Conservation (phyloP, 2,113 vertebrate genomes). For the Microtus montanus region DNA sequence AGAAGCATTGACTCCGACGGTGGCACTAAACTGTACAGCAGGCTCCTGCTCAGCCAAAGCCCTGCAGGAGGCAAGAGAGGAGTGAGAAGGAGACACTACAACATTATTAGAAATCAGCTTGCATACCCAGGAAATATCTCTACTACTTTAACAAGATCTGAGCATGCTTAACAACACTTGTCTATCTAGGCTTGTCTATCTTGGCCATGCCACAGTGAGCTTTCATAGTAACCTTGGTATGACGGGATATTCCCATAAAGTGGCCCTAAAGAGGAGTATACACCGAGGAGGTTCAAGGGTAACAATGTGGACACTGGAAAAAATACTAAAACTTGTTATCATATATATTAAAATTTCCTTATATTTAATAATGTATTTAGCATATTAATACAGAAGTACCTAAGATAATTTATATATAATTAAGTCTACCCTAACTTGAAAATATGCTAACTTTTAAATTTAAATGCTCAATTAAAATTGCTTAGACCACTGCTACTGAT, state of each 20-base stretch:
- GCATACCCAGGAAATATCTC: neutral
- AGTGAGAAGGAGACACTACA: neutral
- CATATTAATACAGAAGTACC: neutral
- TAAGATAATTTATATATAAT: neutral
- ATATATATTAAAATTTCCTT: neutral
- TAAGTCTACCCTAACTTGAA: neutral
- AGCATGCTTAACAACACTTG: neutral
- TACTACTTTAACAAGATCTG: neutral
- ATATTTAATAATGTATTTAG: neutral
- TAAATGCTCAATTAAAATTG: neutral
- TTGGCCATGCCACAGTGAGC: neutral
- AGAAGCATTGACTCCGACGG: conserved; percentile 91
- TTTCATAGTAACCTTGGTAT: conserved; percentile 35
- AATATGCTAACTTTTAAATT: neutral
- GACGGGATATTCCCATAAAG: neutral
- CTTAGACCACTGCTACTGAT: neutral
- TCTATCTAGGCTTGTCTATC: neutral
- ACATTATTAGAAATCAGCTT: conserved; percentile 22
- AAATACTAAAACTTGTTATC: neutral
- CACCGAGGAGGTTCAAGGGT: neutral
- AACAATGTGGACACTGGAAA: neutral
- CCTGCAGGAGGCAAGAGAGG: conserved; percentile 80
- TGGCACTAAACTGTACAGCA: conserved; percentile 84
- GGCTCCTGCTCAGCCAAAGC: conserved; percentile 86
- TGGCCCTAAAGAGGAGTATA: neutral